Percentiles rank a stretch among this genome's conserved stretches.
Conservation (phyloP, 2,113 vertebrate species). For the Ranitomeya imitator region DNA sequence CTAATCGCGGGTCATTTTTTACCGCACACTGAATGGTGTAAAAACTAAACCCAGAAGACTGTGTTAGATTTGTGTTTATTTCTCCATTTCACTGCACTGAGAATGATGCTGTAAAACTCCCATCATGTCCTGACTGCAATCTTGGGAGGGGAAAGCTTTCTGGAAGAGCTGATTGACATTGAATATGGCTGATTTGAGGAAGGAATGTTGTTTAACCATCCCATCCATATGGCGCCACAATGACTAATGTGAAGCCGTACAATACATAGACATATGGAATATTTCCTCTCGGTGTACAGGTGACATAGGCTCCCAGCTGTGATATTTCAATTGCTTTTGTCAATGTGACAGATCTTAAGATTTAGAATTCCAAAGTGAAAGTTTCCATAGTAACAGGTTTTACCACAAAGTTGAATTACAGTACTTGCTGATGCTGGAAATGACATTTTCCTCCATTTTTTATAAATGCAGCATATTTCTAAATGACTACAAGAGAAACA, state of each 20-base stretch:
- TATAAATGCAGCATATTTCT: not conserved
- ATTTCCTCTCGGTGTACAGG: too few species aligned
- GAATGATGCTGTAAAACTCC: too few species aligned
- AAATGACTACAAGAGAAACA: not conserved
- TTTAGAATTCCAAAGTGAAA: not conserved
- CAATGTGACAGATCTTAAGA: not conserved
- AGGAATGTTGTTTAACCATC: too few species aligned
- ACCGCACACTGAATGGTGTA: too few species aligned
- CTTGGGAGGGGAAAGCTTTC: too few species aligned
- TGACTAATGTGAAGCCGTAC: not conserved
- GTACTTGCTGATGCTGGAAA: not conserved
- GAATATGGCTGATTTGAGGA: too few species aligned
- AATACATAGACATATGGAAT: not conserved
- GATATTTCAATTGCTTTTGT: constrained; percentile 38
- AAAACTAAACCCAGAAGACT: too few species aligned
- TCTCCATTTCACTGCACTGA: too few species aligned
- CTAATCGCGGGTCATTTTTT: too few species aligned
- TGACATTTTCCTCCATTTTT: not conserved
- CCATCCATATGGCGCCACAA: not conserved
- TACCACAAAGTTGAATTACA: not conserved
- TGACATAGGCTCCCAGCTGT: not conserved
- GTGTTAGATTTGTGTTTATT: too few species aligned
- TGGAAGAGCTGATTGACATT: too few species aligned
- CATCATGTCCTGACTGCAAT: too few species aligned
- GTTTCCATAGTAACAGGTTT: constrained; percentile 47